Conservation (phyloP, 2,113 vertebrate species). For the Lepus americanus region DNA sequence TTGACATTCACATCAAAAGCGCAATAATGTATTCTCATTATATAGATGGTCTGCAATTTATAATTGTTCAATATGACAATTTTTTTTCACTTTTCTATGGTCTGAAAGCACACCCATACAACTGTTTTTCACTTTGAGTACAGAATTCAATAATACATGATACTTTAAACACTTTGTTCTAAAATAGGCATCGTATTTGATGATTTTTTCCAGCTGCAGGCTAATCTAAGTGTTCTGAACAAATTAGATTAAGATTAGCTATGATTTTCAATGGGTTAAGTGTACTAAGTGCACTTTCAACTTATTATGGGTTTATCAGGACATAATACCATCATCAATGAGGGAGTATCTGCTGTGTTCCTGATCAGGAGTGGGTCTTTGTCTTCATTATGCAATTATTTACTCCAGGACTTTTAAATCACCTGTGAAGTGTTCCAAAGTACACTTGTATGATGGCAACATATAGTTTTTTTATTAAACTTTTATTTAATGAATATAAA, state of each 20-base stretch:
- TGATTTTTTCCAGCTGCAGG: not conserved
- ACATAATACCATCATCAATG: not conserved
- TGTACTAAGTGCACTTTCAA: not conserved
- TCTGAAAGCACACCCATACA: not conserved
- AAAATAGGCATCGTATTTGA: not conserved
- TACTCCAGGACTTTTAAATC: not conserved
- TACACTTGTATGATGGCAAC: not conserved
- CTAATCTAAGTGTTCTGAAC: not conserved
- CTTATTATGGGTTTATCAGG: not conserved
- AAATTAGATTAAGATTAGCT: not conserved
- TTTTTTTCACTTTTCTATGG: not conserved
- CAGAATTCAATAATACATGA: not conserved
- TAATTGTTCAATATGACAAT: not conserved
- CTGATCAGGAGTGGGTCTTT: not conserved
- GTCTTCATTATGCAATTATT: constrained; percentile 28
- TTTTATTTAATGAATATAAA: no score
- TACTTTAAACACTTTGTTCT: not conserved
- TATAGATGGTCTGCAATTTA: not conserved
- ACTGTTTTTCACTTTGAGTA: not conserved
- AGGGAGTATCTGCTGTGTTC: not conserved
- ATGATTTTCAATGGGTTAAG: not conserved
- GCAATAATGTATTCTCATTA: not conserved
- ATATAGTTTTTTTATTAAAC: not conserved
- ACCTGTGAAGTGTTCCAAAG: not conserved
- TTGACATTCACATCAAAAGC: not conserved